Evolutionary conservation across 2,797 vertebrate species (phyloP).

Genomic region (Rousettus madagascariensis): DNA sequence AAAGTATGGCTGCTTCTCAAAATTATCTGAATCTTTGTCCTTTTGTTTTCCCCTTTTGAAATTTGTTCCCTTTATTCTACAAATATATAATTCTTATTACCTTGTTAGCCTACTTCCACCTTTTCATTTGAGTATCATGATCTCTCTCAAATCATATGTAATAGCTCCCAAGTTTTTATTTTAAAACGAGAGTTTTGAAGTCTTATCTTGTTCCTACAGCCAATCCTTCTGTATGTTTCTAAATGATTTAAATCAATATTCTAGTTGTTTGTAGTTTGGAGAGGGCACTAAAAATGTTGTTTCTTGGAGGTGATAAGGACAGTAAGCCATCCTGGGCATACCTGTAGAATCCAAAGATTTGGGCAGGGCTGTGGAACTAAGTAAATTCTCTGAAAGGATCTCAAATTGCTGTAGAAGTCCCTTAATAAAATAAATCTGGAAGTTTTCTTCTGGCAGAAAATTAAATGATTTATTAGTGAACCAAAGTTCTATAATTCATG

Average conservation of each 20-base stretch:
- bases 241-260: not conserved
- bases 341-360: not conserved
- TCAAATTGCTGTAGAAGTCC: not conserved
- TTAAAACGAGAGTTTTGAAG: not conserved
- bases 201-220: not conserved
- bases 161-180: slow-evolving; percentile 19
- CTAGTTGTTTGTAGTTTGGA: not conserved
- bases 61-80: not conserved
- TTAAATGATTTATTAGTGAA: not conserved
- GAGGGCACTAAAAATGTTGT: not conserved
- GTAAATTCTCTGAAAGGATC: slow-evolving; percentile 8
- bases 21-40: not conserved
- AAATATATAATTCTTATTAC: not conserved
- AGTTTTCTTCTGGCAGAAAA: slow-evolving; percentile 3
- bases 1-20: not conserved
- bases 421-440: not conserved
- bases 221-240: not conserved
- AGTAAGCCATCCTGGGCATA: not conserved
- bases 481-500: not conserved
- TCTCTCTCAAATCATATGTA: not conserved
- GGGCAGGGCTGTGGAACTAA: not conserved
- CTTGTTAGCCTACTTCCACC: not conserved
- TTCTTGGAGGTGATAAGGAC: not conserved
- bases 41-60: slow-evolving; percentile 9
- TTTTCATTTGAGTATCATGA: not conserved